Evolutionary conservation across 2,113 vertebrate species (phyloP), one percentile per base, ranked within the genome.

Genomic region (Suricata suricatta): DNA sequence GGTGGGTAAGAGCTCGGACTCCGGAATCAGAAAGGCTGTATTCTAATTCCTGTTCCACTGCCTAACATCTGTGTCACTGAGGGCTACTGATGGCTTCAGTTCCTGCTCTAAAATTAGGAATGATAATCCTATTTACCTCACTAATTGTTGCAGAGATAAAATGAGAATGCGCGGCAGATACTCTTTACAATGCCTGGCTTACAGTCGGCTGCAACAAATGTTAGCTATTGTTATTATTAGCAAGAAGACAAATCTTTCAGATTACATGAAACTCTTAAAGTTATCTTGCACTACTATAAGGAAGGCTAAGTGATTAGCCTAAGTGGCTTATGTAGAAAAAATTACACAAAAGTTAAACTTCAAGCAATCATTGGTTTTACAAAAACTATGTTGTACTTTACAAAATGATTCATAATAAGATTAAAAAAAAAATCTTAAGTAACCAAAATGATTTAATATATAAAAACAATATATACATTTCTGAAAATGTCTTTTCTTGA

Each of bases 401-500:
- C 4, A 79, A 90, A 95, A 90, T 77, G 50, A 94, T 14, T 87
- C 66, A 33, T 60, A 38, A 31, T 7, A 88, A 74, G 54, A 50
- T 80, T 86, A 3, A 31, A 2, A 21, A 35, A 82, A 60, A 89
- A 88, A 88, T 6, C 27, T 68, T 82, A 68, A 44, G 8, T n/a
- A 81, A 80, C n/a, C 76, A 8, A 92, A 94, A 84, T 89, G 15
- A 85, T 77, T 79, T 77, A 93, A 86, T 50, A 41, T 35, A 35
- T 38, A 96, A 93, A 93, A 96, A 85, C 57, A 84, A 69, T 25
- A 52, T 33, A 90, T 35, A 33, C 9, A 92, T 77, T 82, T 92
- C 44, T 52, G 95, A 68, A 87, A 84, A 94, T 33, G 27, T 35
- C 54, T 50, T 87, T 95, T 79, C 63, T 71, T 74, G 54, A 80